Evolutionary conservation across 2,888 invertebrate species (phyloP).

Genomic region (Rhogogaster chlorosoma): DNA sequence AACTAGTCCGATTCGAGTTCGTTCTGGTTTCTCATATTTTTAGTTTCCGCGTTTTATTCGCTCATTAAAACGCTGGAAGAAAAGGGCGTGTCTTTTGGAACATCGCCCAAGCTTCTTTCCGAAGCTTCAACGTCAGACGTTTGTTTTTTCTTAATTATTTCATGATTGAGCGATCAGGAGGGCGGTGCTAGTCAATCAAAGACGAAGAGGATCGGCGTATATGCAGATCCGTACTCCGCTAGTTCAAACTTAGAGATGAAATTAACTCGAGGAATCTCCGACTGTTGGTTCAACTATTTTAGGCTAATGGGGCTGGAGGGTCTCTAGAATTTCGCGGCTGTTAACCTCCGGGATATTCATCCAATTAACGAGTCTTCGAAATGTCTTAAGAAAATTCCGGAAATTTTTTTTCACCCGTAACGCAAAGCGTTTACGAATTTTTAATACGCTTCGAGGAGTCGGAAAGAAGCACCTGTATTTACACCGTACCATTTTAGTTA

Average conservation of each 20-base stretch:
- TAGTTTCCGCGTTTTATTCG: constrained; percentile 25
- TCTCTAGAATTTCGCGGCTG: background rate
- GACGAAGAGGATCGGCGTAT: constrained; percentile 63
- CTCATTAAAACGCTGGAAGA: constrained; percentile 50
- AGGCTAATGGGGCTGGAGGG: constrained; percentile 6
- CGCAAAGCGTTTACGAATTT: background rate
- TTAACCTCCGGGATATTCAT: background rate
- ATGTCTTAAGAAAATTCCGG: background rate
- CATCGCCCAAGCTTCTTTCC: constrained; percentile 68
- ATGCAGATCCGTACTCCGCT: constrained; percentile 60
- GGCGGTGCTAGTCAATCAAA: constrained; percentile 71
- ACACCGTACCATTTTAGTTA: constrained; percentile 60
- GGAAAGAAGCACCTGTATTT: constrained; percentile 65
- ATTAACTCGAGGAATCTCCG: constrained; percentile 35
- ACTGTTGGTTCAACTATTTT: constrained; percentile 41
- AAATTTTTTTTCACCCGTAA: background rate
- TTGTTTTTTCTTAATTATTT: constrained; percentile 69
- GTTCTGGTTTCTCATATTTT: background rate
- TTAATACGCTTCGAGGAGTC: too few relatives aligned
- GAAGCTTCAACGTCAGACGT: constrained; percentile 52
- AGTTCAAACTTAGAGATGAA: constrained; percentile 47
- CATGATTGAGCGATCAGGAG: constrained; percentile 73
- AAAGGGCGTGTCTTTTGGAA: constrained; percentile 69
- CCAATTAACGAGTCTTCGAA: background rate
- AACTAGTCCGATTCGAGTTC: background rate